Conservation (phyloP, 2,888 invertebrate genomes). For the Diplazon laetatorius region DNA sequence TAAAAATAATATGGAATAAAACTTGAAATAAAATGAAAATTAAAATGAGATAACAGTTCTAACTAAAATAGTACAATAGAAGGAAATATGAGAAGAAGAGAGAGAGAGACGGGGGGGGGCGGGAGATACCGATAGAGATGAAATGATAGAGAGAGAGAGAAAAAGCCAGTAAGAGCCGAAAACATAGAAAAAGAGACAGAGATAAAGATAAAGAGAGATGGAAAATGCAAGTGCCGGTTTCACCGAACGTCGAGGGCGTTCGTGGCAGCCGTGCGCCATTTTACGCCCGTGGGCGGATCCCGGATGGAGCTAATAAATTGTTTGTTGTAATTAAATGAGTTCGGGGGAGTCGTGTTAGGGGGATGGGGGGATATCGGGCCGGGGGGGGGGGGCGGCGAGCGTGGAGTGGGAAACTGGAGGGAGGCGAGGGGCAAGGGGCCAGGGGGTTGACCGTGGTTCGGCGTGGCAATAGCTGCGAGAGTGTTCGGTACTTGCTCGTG, state of each 20-base stretch:
- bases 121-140: too few relatives aligned
- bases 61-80: too few relatives aligned
- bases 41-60: too few relatives aligned
- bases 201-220: slow-evolving; percentile 15
- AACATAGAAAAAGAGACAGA: background rate
- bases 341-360: slow-evolving; percentile 80
- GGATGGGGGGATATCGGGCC: slow-evolving; percentile 65
- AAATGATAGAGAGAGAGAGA: slow-evolving; percentile 14
- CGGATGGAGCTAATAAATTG: slow-evolving; percentile 82
- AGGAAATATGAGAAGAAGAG: too few relatives aligned
- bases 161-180: too few relatives aligned
- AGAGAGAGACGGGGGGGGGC: too few relatives aligned
- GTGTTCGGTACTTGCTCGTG: slow-evolving; percentile 26
- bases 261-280: slow-evolving; percentile 71
- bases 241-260: slow-evolving; percentile 54
- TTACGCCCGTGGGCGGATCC: slow-evolving; percentile 77
- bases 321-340: slow-evolving; percentile 83
- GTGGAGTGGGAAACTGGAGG: slow-evolving; percentile 71
- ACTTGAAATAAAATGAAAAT: too few relatives aligned
- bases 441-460: slow-evolving; percentile 56
- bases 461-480: slow-evolving; percentile 64
- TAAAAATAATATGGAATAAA: too few relatives aligned
- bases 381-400: too few relatives aligned
- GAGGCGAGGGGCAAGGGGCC: slow-evolving; percentile 53
- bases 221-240: slow-evolving; percentile 41